A percentile compares a stretch with the other conserved stretches of the same genome.
phyloP scores from a whole-genome alignment of 1,140 invertebrate species.

The Neoseiulus cucumeris region DNA sequence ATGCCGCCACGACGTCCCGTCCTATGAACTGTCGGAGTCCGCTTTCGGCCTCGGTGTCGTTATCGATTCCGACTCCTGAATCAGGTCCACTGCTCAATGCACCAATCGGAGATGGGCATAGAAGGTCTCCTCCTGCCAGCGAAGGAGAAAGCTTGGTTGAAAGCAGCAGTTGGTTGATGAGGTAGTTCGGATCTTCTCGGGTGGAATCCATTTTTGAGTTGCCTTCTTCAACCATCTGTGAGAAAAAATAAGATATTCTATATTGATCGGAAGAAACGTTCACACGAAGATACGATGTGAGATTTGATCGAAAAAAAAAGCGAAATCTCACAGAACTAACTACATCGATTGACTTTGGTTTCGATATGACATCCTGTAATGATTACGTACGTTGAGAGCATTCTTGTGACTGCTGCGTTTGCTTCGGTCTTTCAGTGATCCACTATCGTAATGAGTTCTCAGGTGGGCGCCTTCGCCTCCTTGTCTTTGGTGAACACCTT shows the following conservation, averaged over 20 bases:
- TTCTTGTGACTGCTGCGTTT: constrained; percentile 8
- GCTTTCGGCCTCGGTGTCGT: neutral
- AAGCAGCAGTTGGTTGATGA: neutral
- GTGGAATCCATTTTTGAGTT: constrained; percentile 3
- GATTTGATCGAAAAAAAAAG: no score
- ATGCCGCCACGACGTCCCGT: neutral
- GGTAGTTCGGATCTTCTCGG: neutral
- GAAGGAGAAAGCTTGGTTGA: neutral
- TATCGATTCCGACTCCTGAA: neutral
- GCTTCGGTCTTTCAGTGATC: neutral
- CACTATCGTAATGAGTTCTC: neutral
- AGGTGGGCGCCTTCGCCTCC: neutral
- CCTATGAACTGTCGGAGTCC: neutral
- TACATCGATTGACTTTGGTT: no score
- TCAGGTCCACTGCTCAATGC: constrained; percentile 3
- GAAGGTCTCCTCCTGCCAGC: neutral
- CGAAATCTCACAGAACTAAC: no score
- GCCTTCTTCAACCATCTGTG: neutral
- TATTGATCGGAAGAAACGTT: no score
- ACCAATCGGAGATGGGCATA: neutral
- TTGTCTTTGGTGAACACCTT: constrained; percentile 3
- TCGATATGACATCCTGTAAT: neutral
- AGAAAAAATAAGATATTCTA: no score
- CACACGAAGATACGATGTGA: no score
- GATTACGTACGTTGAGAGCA: neutral